Percentiles rank a stretch among this genome's conserved stretches.
Conservation (phyloP, 2,113 vertebrate genomes). For the Cryptotis parvus region DNA sequence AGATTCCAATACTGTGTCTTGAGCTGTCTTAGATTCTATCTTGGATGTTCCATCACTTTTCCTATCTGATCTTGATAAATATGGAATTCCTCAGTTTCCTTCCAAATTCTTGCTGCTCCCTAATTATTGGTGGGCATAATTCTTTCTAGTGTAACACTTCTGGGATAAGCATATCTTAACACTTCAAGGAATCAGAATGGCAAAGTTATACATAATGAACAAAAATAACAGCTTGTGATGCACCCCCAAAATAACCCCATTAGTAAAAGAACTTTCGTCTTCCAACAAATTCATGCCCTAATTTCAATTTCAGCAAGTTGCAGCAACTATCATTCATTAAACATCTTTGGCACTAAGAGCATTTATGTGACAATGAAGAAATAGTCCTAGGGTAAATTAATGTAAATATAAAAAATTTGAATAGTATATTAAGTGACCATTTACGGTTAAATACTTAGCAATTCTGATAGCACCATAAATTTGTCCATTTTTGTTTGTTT, state of each 20-base stretch:
- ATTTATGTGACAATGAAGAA: background rate
- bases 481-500: background rate
- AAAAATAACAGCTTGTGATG: background rate
- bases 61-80: slow-evolving; percentile 40
- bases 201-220: background rate
- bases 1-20: background rate
- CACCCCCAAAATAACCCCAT: too few relatives aligned
- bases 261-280: background rate
- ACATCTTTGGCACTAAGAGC: background rate
- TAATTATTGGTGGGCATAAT: slow-evolving; percentile 23
- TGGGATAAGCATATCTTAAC: background rate
- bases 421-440: background rate
- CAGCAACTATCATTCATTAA: background rate
- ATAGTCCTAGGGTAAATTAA: background rate
- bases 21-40: background rate
- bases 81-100: slow-evolving; percentile 7
- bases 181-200: slow-evolving; percentile 9
- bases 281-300: background rate
- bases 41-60: background rate
- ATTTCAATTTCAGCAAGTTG: background rate
- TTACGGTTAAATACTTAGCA: background rate
- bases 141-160: slow-evolving; percentile 49
- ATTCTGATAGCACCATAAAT: background rate
- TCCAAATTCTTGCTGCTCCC: slow-evolving; percentile 28
- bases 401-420: background rate